phyloP scores from a whole-genome alignment of 2,797 vertebrate species.

The Pseudochirops cupreus region DNA sequence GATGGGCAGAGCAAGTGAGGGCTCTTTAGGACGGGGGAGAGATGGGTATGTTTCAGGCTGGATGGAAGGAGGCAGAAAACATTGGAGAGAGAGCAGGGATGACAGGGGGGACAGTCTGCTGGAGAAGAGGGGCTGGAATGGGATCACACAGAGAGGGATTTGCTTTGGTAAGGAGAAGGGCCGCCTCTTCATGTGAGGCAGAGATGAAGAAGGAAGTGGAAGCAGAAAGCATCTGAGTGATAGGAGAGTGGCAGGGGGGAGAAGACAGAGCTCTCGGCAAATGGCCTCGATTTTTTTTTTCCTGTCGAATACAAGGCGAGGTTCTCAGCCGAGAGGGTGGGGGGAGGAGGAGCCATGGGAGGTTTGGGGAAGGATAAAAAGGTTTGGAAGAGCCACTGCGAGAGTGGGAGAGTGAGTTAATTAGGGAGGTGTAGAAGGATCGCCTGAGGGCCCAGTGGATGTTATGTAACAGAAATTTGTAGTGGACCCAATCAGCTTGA shows the following conservation, averaged over 20 bases:
- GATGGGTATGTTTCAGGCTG: neutral
- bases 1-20: neutral
- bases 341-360: neutral
- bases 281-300: conserved; percentile 6
- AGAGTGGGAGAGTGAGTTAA: neutral
- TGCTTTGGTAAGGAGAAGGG: neutral
- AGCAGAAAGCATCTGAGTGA: neutral
- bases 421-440: conserved; percentile 10
- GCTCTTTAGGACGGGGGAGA: neutral
- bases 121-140: neutral
- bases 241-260: neutral
- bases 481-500: neutral
- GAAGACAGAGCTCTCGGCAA: neutral
- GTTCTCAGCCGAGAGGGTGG: neutral
- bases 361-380: neutral
- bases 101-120: neutral
- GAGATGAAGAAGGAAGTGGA: neutral
- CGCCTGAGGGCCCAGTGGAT: neutral
- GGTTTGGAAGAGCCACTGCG: neutral
- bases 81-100: neutral
- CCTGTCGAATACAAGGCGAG: neutral
- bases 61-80: neutral
- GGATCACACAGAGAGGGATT: neutral
- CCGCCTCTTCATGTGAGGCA: neutral
- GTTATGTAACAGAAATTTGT: neutral